Evolutionary conservation across 2,797 vertebrate species (phyloP), one percentile per base, ranked within the genome.

Genomic region (Intellagama lesueurii): DNA sequence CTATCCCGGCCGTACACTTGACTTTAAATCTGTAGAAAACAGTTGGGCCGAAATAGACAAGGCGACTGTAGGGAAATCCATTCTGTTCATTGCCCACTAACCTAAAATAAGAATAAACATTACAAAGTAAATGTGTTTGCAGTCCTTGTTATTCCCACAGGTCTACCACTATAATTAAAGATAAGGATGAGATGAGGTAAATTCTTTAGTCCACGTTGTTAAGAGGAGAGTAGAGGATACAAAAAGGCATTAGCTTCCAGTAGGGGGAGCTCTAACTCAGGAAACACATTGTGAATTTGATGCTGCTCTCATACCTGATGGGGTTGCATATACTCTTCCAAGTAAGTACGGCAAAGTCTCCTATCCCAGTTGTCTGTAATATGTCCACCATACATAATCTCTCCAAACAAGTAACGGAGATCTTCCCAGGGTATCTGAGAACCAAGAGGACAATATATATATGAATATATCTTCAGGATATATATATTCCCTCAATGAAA

Each of bases 261-360:
- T 97, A 97, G 98, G 97, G 97, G 97, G 97, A 95, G 96, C 97
- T 98, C 98, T 97, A 97, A 97, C 98, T 98, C 98, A 97, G 98
- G 95, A 95, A 96, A 98, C 97, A 94, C 83, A 70, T 91, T 88
- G 81, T 30, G 78, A 81, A 66, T 49, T 26, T 56, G 52, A 73
- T 72, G 52, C 52, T 47, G 69, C 90, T 1, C 3, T 40, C 85
- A 26, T 56, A 96, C 97, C 94, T 96, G 96, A 93, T 97, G 96
- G 81, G 97, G 96, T 92, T 98, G 97, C 97, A 98, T 98, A 95
- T 97, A 98, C 92, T 98, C 97, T 86, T 97, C 96, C 80, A 98
- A 90, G 92, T 98, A 98, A 0, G 97, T 98, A 52, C 96, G 96
- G 91, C 98, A 98, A 49, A 98, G 97, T 76, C 97, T 95, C 85